Conservation (phyloP, 2,113 vertebrate genomes). For the Sylvietta virens region DNA sequence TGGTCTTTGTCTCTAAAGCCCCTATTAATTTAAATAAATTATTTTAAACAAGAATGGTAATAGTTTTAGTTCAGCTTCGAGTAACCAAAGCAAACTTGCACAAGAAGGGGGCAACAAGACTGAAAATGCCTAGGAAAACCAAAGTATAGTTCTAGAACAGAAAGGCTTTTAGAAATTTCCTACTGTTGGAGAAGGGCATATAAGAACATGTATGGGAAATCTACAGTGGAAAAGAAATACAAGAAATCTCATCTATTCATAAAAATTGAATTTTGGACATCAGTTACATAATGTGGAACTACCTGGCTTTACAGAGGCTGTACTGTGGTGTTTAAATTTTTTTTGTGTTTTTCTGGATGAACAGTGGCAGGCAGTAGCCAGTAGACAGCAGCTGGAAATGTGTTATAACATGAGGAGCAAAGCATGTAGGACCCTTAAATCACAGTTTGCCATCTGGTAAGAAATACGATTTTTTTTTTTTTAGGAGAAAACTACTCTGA, state of each 20-base stretch:
- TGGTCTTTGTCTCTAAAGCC: neutral
- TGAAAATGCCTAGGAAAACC: neutral
- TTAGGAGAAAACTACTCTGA: neutral
- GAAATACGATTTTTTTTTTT: neutral
- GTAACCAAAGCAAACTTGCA: neutral
- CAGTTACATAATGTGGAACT: neutral
- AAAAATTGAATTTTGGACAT: neutral
- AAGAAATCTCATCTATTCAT: neutral
- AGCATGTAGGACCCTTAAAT: neutral
- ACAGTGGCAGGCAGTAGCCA: neutral
- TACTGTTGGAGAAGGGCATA: neutral
- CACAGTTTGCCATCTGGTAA: neutral
- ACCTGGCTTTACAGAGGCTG: neutral
- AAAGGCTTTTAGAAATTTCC: neutral
- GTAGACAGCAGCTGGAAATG: neutral
- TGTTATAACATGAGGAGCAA: neutral
- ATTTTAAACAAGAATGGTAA: neutral
- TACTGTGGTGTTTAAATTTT: neutral
- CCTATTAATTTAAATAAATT: neutral
- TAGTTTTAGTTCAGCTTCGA: neutral
- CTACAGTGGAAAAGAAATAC: neutral
- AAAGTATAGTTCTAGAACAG: neutral
- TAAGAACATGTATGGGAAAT: neutral
- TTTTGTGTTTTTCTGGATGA: neutral
- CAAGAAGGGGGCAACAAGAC: neutral